Base-by-base conservation (phyloP, 2,113 vertebrate genomes). In the Onychostruthus taczanowskii region DNA sequence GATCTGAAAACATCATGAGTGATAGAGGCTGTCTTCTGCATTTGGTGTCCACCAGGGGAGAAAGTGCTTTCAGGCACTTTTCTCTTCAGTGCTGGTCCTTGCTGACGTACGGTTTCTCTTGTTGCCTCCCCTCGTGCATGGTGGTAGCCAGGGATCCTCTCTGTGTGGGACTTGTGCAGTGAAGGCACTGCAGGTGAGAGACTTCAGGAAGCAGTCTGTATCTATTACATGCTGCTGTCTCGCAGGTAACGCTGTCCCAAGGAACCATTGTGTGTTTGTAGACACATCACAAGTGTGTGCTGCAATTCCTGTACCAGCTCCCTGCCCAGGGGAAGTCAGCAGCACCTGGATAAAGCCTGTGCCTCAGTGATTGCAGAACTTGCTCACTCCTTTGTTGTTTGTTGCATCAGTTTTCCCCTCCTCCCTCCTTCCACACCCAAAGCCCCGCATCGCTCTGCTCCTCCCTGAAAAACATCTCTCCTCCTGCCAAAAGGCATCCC, bases 361-460 rank as follows among this genome's bases (percentile, higher is more conserved):
- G 52, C 0, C 1, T 44, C 58, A 37, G 0, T 24, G 46, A 41
- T 61, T 76, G 70, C 31, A 83, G 62, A 41, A 33, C 9, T 1
- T 7, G 5, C 33, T 84, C 13, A 2, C 30, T 86, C 59, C 68
- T 55, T 1, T 5, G 39, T 41, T 41, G 39, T 41, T 33, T 63
- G 49, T 37, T 2, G 1, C 41, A 43, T 63, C 56, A 62, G 53
- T 66, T 83, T 73, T 37, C 16, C 68, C 66, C 56, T 16, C 23
- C 23, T 66, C 55, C 64, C 0, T 4, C 17, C 55, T 59, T 63
- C 46, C 58, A 35, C 59, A 27, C 72, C 67, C 74, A 72, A 13
- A 84, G 59, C 19, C 28, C 43, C 0, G 0, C 10, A 18, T 37
- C 0, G 0, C 53, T 24, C 39, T 43, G 37, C 75, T 52, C 37